Evolutionary conservation across 2,888 invertebrate genomes (phyloP).

Genomic region (Macrophya alboannulata): DNA sequence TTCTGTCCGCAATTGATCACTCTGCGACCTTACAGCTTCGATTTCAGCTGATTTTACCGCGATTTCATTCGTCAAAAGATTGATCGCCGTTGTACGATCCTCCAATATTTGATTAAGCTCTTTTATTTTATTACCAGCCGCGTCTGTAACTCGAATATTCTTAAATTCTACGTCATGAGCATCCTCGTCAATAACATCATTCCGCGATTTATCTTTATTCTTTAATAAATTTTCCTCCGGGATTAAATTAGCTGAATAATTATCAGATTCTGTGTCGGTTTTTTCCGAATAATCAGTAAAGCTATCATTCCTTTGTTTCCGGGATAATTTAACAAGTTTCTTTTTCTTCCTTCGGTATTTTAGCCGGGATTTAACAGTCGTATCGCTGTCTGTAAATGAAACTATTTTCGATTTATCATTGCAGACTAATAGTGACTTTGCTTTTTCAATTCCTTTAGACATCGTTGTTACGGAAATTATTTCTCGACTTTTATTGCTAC

Average conservation of each 20-base stretch:
- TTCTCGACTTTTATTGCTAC: slow-evolving; percentile 66
- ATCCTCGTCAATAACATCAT: neutral
- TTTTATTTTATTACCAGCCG: slow-evolving; percentile 63
- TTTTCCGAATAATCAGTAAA: slow-evolving; percentile 35
- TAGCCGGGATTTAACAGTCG: slow-evolving; percentile 48
- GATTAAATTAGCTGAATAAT: slow-evolving; percentile 1
- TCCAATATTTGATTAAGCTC: slow-evolving; percentile 70
- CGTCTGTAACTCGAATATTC: neutral
- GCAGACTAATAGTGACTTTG: slow-evolving; percentile 53
- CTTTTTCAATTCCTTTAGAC: slow-evolving; percentile 59
- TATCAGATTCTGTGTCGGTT: slow-evolving; percentile 57
- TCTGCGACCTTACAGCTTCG: slow-evolving; percentile 58
- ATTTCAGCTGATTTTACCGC: slow-evolving; percentile 63
- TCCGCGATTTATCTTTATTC: neutral
- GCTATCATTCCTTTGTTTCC: slow-evolving; percentile 50
- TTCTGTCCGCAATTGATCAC: slow-evolving; percentile 65
- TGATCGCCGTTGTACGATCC: slow-evolving; percentile 69
- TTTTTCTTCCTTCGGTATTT: slow-evolving; percentile 58
- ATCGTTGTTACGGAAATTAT: slow-evolving; percentile 61
- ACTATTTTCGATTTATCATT: slow-evolving; percentile 26
- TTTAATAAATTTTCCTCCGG: neutral
- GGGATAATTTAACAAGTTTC: slow-evolving; percentile 50
- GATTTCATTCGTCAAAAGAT: slow-evolving; percentile 68
- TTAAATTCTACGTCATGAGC: neutral
- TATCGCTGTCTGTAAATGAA: slow-evolving; percentile 61